Evolutionary conservation across 1,140 invertebrate genomes (phyloP), one percentile per base, ranked within the genome.

Genomic region (Papilio glaucus): DNA sequence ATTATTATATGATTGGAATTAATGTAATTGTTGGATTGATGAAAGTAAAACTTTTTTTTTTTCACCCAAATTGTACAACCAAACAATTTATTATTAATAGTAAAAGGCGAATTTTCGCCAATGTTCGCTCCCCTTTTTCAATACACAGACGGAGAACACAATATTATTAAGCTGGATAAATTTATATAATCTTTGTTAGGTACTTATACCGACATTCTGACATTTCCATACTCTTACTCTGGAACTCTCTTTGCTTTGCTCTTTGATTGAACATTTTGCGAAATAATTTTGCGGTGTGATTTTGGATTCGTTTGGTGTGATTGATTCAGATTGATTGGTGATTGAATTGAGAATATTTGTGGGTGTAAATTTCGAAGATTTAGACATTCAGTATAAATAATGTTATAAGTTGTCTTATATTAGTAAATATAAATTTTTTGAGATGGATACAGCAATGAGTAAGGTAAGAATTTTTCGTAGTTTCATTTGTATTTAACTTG

Each of bases 381-480:
- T 42, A 42, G 13, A 26, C 39, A 38, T 24, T 29, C 10, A 49
- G 33, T 29, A 15, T 33, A 49, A 26, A 69, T 29, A 69, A 69
- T 69, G 65, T 69, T 69, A 15, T 45, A 69, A 69, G 37, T 38
- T 8, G 7, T 45, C 21, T 67, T 33, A 45, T 49, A 4, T 24
- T 33, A 68, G 65, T 45, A 68, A 21, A 61, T 7, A n/a, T 38
- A 37, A 1, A 42, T 42, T 33, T 33, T 18, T 37, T 29, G 41
- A 33, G n/a, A 69, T 69, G 65, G 65, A 69, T 49, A 21, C 65
- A 69, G 15, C 65, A 29, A 69, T 26, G 41, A 69, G 41, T 49
- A 69, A 69, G 41, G 65, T 69, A 69, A 45, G 4, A 33, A 4
- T 12, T n/a, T 29, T 60, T 45, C 8, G 7, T 45, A 10, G 7